Evolutionary conservation across 2,797 vertebrate species (phyloP).

Genomic region (Lepus townsendii): DNA sequence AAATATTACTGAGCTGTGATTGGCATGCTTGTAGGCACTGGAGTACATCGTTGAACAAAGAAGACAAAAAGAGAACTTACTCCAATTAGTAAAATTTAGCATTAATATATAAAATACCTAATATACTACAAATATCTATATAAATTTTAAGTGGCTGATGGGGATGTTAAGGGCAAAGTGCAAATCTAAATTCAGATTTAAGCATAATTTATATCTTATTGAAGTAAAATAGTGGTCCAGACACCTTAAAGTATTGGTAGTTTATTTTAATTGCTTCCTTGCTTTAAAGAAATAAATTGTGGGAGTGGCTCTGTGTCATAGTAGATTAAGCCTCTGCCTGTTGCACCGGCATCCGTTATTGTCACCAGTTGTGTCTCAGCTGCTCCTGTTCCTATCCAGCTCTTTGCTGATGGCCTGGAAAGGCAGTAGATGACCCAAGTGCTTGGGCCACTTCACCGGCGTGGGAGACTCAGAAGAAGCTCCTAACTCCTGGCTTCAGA

Average conservation of each 20-base stretch:
- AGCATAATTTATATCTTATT: slow-evolving; percentile 28
- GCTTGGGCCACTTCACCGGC: too few relatives aligned
- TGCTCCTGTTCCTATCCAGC: too few relatives aligned
- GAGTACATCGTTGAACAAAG: not conserved
- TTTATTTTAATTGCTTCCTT: slow-evolving; percentile 36
- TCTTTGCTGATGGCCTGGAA: too few relatives aligned
- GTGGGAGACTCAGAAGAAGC: too few relatives aligned
- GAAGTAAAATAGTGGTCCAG: slow-evolving; percentile 32
- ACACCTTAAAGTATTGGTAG: not conserved
- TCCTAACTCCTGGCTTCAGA: too few relatives aligned
- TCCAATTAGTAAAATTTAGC: slow-evolving; percentile 9
- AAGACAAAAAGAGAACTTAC: slow-evolving; percentile 41
- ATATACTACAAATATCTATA: not conserved
- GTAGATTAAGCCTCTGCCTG: too few relatives aligned
- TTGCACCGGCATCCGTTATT: too few relatives aligned
- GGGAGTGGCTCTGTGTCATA: too few relatives aligned
- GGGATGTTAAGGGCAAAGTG: slow-evolving; percentile 14
- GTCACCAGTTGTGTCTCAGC: too few relatives aligned
- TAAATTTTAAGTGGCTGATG: not conserved
- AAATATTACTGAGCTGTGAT: too few relatives aligned
- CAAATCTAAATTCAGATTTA: slow-evolving; percentile 47
- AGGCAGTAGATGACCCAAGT: too few relatives aligned
- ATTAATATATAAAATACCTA: not conserved
- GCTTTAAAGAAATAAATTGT: not conserved
- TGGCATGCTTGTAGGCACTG: not conserved